Conservation (phyloP, 1,140 invertebrate genomes). For the Trinorchestia longiramus region DNA sequence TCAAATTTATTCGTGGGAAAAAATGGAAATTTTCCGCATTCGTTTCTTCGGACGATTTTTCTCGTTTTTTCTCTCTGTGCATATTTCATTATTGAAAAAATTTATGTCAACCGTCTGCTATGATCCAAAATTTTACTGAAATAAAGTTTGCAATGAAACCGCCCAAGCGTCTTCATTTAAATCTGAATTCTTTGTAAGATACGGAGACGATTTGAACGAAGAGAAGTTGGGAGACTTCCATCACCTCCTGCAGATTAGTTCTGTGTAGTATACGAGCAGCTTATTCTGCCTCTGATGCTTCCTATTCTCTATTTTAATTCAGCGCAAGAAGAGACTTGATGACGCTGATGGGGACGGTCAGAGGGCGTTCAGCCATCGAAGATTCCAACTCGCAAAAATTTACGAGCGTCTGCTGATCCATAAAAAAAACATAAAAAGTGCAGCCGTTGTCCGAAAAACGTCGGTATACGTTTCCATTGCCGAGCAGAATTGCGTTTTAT, state of each 20-base stretch:
- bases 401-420: neutral
- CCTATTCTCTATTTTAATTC: neutral
- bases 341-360: neutral
- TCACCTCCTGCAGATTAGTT: neutral
- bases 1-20: neutral
- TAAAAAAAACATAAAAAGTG: neutral
- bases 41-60: neutral
- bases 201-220: neutral
- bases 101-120: neutral
- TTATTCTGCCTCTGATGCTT: neutral
- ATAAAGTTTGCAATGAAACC: neutral
- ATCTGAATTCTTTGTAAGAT: neutral
- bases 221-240: neutral
- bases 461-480: neutral
- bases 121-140: neutral
- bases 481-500: neutral
- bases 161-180: neutral
- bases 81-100: neutral
- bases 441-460: neutral
- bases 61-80: neutral
- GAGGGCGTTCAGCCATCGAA: neutral
- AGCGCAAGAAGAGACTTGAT: neutral
- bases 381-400: neutral
- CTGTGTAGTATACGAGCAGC: neutral
- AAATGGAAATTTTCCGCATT: neutral